Conservation (phyloP, 2,113 vertebrate genomes). For the Oryzias celebensis region DNA sequence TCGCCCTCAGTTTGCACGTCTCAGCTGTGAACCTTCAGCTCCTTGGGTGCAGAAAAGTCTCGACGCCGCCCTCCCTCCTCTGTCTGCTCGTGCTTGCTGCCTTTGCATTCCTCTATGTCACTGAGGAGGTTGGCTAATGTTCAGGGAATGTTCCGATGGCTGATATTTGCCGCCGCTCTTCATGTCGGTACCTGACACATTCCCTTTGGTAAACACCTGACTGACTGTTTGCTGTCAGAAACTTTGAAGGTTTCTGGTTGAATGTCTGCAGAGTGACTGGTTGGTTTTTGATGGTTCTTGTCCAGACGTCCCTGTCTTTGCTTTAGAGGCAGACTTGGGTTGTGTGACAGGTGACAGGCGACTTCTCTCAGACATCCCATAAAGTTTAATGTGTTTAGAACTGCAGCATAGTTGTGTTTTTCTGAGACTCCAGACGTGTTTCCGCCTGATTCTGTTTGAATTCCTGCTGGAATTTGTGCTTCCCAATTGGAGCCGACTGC, state of each 20-base stretch:
- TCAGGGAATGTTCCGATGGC: slow-evolving; percentile 68
- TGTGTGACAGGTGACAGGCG: slow-evolving; percentile 19
- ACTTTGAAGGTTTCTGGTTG: not conserved
- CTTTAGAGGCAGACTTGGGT: slow-evolving; percentile 23
- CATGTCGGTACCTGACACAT: slow-evolving; percentile 71
- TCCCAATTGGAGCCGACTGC: too few relatives aligned
- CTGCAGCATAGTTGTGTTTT: too few relatives aligned
- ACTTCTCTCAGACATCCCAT: slow-evolving; percentile 6
- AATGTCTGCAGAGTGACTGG: slow-evolving; percentile 14
- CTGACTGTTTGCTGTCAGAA: slow-evolving; percentile 26
- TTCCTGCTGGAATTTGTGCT: too few relatives aligned
- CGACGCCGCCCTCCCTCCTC: not conserved
- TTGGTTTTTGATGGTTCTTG: slow-evolving; percentile 8
- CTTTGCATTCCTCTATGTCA: slow-evolving; percentile 66
- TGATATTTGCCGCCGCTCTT: slow-evolving; percentile 58
- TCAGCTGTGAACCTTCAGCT: slow-evolving; percentile 5
- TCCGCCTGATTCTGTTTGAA: too few relatives aligned
- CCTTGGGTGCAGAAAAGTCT: not conserved
- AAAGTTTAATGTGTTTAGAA: too few relatives aligned
- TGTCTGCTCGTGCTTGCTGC: slow-evolving; percentile 31
- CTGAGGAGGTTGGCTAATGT: slow-evolving; percentile 59
- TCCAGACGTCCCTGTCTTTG: slow-evolving; percentile 16
- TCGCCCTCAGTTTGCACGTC: not conserved
- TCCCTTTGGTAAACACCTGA: slow-evolving; percentile 51
- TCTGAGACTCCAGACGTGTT: too few relatives aligned